These are phyloP conservation scores for Brassicogethes aeneus DNA, from an alignment of 2,888 invertebrate species.

Conservation along the genomic window DNA sequence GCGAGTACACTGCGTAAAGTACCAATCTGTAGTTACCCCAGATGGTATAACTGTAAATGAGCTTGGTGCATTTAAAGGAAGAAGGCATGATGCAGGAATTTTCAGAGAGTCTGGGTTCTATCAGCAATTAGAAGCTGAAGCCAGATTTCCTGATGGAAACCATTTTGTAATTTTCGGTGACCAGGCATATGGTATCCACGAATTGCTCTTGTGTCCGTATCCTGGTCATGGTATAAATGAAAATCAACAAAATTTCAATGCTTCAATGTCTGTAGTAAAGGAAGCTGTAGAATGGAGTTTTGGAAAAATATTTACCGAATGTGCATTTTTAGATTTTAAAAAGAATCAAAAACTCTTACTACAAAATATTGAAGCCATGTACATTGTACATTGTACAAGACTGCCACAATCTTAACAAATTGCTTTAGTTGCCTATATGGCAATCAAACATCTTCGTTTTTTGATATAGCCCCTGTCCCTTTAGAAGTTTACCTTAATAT, in stretches of 20 bases:
- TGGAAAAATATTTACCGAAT: constrained; percentile 12
- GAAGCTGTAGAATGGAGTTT: constrained; percentile 17
- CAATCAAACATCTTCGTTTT: too few relatives aligned
- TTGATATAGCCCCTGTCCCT: too few relatives aligned
- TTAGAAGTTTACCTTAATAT: too few relatives aligned
- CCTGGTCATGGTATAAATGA: not conserved
- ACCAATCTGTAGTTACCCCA: constrained; percentile 17
- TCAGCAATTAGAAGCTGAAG: constrained; percentile 11
- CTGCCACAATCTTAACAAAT: too few relatives aligned
- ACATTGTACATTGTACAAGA: too few relatives aligned
- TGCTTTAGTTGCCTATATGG: too few relatives aligned
- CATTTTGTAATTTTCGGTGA: constrained; percentile 18
- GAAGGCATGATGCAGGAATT: constrained; percentile 18
- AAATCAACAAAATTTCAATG: constrained; percentile 6
- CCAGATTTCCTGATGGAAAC: constrained; percentile 7
- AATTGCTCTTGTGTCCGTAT: constrained; percentile 14
- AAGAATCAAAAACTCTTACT: constrained; percentile 17
- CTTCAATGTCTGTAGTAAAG: not conserved
- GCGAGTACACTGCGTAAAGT: constrained; percentile 17
- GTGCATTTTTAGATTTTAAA: constrained; percentile 17
- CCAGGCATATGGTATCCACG: constrained; percentile 14
- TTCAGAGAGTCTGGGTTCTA: constrained; percentile 16
- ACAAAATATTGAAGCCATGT: too few relatives aligned
- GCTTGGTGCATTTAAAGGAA: constrained; percentile 13
- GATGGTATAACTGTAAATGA: constrained; percentile 16